Base-by-base conservation (phyloP, 1,140 invertebrate genomes). In the Oreohelix idahoensis region DNA sequence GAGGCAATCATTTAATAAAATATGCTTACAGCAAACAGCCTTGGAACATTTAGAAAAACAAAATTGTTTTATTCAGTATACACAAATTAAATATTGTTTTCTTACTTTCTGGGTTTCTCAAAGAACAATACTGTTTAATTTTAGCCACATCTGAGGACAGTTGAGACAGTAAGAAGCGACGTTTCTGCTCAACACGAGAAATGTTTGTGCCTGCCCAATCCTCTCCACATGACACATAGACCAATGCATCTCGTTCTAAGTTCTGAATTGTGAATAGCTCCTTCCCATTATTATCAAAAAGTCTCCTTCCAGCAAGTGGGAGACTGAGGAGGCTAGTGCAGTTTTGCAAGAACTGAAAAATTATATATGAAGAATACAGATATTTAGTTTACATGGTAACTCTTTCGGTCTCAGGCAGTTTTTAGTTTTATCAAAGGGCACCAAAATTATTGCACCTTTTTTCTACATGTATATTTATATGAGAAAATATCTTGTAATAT, bases 141-240 rank as follows among this genome's bases (percentile, higher is more conserved):
- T 92, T 91, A 26, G 86, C 86, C 11, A 93, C 85, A 86, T 93
- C 92, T n/a, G 89, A 85, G 1, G 89, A 84, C 26, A 93, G 84
- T 81, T 92, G 89, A 42, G 90, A 89, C 70, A 93, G 84, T 15
- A 91, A 83, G 75, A 89, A 84, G 58, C 90, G 81, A 38, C 90
- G 86, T 75, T 92, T 89, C 79, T 92, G 91, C 83, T 93, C 92
- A 8, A 85, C 87, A 77, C 88, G 88, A 29, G 87, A 89, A 23
- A 92, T 75, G 69, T 88, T 88, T 1, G 92, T 92, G 82, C 92
- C 90, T 35, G 84, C 87, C 92, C 92, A 93, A 8, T 86, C 38
- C 77, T 93, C 92, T n/a, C 92, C 92, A 84, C 91, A 92, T 26
- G 90, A 89, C 26, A 92, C 89, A 81, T 89, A 92, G 36, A 93